phyloP scores from a whole-genome alignment of 2,797 vertebrate genomes.

The Nyctibius grandis region DNA sequence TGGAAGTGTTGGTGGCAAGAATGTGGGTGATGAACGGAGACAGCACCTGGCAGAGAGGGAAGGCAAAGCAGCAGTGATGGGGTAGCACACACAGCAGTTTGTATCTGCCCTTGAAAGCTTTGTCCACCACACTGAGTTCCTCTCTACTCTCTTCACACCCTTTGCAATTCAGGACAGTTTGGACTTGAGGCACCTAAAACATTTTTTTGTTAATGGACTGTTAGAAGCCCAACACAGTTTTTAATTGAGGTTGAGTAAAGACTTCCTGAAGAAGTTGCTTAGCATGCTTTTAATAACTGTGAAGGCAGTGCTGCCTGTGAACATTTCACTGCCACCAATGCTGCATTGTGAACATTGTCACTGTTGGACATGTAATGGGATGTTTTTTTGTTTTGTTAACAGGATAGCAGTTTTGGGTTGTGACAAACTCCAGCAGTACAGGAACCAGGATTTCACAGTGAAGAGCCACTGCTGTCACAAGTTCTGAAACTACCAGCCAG shows the following conservation, averaged over 20 bases:
- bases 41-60: neutral
- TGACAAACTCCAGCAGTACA: neutral
- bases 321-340: neutral
- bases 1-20: neutral
- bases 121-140: neutral
- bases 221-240: neutral
- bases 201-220: neutral
- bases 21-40: rapidly evolving
- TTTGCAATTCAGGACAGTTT: neutral
- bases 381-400: constrained; percentile 12
- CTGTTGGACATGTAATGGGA: neutral
- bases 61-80: neutral
- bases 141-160: neutral
- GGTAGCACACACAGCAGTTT: neutral
- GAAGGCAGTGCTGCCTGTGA: neutral
- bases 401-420: constrained; percentile 34
- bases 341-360: neutral
- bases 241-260: neutral
- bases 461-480: neutral
- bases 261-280: neutral
- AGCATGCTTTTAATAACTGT: neutral
- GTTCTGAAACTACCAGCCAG: constrained; percentile 19
- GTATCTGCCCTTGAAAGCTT: neutral
- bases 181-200: neutral
- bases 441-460: neutral